Conservation (phyloP, 2,113 vertebrate species). For the Caranx melampygus region DNA sequence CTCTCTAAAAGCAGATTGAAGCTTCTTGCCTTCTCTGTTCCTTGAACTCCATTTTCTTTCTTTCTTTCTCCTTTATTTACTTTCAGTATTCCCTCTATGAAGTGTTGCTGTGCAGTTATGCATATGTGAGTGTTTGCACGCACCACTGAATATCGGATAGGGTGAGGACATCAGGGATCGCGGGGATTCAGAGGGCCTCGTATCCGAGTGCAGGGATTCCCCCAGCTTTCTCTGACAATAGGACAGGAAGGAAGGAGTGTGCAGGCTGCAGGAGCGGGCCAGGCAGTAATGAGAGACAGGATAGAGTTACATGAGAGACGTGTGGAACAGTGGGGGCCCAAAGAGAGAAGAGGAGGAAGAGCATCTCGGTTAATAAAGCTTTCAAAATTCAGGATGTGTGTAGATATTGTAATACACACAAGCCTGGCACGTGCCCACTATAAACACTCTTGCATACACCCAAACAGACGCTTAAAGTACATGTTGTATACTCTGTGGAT, state of each 20-base stretch:
- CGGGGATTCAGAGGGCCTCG: conserved; percentile 52
- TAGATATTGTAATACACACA: background rate
- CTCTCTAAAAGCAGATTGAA: conserved; percentile 5
- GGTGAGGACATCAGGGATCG: conserved; percentile 60
- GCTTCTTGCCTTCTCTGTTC: background rate
- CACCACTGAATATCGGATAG: conserved; percentile 26
- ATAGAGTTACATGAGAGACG: conserved; percentile 35
- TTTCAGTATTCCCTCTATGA: background rate
- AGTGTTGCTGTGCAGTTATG: background rate
- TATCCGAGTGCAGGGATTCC: conserved; percentile 81
- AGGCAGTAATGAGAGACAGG: conserved; percentile 62
- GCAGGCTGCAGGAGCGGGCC: conserved; percentile 55
- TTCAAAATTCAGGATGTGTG: conserved; percentile 11
- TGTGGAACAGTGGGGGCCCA: background rate
- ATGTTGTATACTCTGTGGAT: background rate
- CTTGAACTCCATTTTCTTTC: background rate
- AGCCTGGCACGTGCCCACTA: background rate
- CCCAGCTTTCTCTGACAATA: conserved; percentile 77
- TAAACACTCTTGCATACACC: background rate
- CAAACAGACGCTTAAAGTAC: background rate
- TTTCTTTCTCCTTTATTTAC: background rate
- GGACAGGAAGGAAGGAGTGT: conserved; percentile 81
- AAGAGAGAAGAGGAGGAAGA: conserved; percentile 13
- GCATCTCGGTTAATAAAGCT: conserved; percentile 20
- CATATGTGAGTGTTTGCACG: background rate